phyloP scores from a whole-genome alignment of 2,888 invertebrate genomes.

The Parnassius mnemosyne region DNA sequence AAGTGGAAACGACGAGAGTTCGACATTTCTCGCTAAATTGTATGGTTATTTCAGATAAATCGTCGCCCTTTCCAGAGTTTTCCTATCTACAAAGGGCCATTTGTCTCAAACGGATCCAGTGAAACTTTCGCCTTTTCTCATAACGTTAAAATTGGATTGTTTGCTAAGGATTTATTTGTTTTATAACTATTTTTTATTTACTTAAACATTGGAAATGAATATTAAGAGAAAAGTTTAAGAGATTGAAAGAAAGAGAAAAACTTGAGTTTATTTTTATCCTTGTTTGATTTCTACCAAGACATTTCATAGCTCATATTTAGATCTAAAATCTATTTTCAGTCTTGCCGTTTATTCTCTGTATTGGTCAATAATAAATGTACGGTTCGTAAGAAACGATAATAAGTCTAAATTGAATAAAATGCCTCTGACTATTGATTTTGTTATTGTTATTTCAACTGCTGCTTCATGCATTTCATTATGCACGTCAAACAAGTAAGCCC shows the following conservation, averaged over 20 bases:
- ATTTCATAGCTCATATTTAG: too few species aligned
- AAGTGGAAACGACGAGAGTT: conserved; percentile 73
- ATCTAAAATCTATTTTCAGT: too few species aligned
- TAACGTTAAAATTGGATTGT: conserved; percentile 34
- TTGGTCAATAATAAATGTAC: too few species aligned
- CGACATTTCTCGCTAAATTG: conserved; percentile 70
- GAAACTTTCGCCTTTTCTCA: conserved; percentile 57
- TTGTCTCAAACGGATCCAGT: conserved; percentile 66
- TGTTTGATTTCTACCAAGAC: too few species aligned
- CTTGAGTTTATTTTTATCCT: too few species aligned
- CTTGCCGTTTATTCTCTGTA: too few species aligned
- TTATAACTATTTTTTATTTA: conserved; percentile 11
- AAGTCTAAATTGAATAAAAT: too few species aligned
- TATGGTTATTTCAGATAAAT: conserved; percentile 78
- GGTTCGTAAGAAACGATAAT: too few species aligned
- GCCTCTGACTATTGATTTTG: too few species aligned
- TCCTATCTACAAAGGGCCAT: conserved; percentile 70
- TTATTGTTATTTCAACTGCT: too few species aligned
- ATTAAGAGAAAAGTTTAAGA: not conserved
- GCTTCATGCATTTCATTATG: too few species aligned
- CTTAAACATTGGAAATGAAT: conserved; percentile 3
- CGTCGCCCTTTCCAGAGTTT: conserved; percentile 65
- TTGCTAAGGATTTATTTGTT: conserved; percentile 24
- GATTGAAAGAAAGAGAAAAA: not conserved
- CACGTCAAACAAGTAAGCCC: too few species aligned